phyloP scores from a whole-genome alignment of 1,140 invertebrate genomes.

The Muscidifurax raptorellus region DNA sequence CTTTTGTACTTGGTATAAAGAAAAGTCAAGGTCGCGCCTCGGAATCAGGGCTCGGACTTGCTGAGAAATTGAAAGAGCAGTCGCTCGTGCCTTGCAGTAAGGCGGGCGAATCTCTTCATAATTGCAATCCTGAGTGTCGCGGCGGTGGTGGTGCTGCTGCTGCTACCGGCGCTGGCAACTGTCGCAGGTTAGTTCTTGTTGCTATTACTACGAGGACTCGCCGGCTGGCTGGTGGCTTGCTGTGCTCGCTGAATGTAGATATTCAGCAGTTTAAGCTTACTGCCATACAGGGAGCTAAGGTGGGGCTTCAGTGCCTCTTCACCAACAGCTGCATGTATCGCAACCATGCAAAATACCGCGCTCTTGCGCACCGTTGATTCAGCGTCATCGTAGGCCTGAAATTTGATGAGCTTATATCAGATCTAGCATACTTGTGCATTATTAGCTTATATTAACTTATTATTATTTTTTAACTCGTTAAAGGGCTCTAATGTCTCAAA shows the following conservation, averaged over 20 bases:
- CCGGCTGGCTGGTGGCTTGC: conserved; percentile 70
- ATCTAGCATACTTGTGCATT: conserved; percentile 7
- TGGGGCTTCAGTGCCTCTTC: conserved; percentile 88
- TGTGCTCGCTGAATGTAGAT: conserved; percentile 83
- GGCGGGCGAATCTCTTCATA: conserved; percentile 68
- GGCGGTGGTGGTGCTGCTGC: conserved; percentile 50
- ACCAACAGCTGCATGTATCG: conserved; percentile 90
- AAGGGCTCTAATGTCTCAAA: background rate
- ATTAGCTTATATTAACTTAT: background rate
- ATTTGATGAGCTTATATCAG: conserved; percentile 40
- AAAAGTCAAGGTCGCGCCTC: background rate
- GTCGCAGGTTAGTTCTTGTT: conserved; percentile 60
- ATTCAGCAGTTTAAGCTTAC: conserved; percentile 87
- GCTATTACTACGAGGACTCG: conserved; percentile 69
- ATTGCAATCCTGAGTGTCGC: conserved; percentile 69
- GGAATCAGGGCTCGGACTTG: conserved; percentile 63
- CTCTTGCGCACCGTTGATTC: conserved; percentile 95
- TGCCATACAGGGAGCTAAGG: conserved; percentile 85
- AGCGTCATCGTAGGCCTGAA: conserved; percentile 88
- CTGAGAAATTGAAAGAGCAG: conserved; percentile 68
- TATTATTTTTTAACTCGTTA: background rate
- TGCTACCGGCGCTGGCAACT: conserved; percentile 24
- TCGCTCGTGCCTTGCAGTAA: conserved; percentile 65
- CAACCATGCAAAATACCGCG: conserved; percentile 96
- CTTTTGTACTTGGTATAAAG: conserved; percentile 34